phyloP scores from a whole-genome alignment of 2,888 invertebrate genomes.

The Spodoptera littoralis region DNA sequence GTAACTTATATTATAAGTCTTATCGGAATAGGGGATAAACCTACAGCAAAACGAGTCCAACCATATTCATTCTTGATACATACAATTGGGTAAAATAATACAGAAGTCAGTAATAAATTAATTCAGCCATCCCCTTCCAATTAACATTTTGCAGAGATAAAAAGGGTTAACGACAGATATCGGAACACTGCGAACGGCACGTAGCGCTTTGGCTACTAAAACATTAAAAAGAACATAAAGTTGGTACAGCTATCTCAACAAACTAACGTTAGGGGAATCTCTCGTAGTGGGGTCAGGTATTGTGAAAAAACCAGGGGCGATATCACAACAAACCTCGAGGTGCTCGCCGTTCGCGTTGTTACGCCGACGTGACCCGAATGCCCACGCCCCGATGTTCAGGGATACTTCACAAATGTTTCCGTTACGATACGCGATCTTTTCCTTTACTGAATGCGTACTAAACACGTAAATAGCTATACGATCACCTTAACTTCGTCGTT shows the following conservation, averaged over 20 bases:
- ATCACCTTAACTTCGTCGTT: slow-evolving; percentile 75
- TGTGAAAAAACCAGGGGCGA: slow-evolving; percentile 82
- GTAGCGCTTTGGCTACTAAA: slow-evolving; percentile 67
- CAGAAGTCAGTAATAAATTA: slow-evolving; percentile 14
- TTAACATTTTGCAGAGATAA: slow-evolving; percentile 54
- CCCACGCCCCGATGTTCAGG: slow-evolving; percentile 75
- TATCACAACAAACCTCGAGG: slow-evolving; percentile 87
- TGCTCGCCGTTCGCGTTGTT: slow-evolving; percentile 83
- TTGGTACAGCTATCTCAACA: slow-evolving; percentile 69
- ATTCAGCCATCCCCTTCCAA: slow-evolving; percentile 37
- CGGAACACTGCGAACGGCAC: slow-evolving; percentile 57
- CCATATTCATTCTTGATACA: too few species aligned
- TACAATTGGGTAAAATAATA: slow-evolving; percentile 11
- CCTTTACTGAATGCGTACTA: slow-evolving; percentile 79
- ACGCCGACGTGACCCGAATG: slow-evolving; percentile 83
- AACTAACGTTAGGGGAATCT: slow-evolving; percentile 79
- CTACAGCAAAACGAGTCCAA: too few species aligned
- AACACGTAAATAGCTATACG: slow-evolving; percentile 82
- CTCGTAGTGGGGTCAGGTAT: slow-evolving; percentile 82
- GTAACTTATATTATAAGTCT: too few species aligned
- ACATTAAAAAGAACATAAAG: slow-evolving; percentile 76
- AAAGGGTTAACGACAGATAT: slow-evolving; percentile 55
- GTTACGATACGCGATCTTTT: slow-evolving; percentile 84
- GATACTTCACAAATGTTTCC: slow-evolving; percentile 86
- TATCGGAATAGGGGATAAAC: too few species aligned